Conservation (phyloP, 1,140 invertebrate genomes). For the Acarapis woodi region DNA sequence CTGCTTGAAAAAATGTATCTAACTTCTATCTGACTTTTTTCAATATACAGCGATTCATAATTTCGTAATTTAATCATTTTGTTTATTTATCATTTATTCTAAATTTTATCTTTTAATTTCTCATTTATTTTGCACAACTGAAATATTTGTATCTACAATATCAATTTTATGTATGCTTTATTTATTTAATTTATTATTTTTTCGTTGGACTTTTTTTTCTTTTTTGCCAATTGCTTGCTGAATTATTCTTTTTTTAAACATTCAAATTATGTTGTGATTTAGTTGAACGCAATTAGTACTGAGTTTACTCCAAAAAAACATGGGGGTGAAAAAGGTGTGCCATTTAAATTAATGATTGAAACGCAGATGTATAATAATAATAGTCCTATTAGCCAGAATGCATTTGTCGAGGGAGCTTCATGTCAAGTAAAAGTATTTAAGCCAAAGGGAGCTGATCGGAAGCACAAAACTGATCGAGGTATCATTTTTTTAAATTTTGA, state of each 20-base stretch:
- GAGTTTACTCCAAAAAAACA: constrained; percentile 95
- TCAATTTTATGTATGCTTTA: too few relatives aligned
- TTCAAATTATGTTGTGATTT: constrained; percentile 9
- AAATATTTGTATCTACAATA: too few relatives aligned
- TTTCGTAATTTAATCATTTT: too few relatives aligned
- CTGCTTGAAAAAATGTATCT: too few relatives aligned
- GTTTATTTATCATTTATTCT: too few relatives aligned
- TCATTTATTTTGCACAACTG: too few relatives aligned
- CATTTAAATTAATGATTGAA: constrained; percentile 66
- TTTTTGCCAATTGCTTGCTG: background rate
- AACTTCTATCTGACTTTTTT: too few relatives aligned
- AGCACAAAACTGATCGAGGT: constrained; percentile 85
- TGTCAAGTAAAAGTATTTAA: constrained; percentile 75
- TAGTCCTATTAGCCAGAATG: constrained; percentile 17
- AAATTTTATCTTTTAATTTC: too few relatives aligned
- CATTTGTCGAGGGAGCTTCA: constrained; percentile 48
- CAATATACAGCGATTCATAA: too few relatives aligned
- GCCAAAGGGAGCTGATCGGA: constrained; percentile 79
- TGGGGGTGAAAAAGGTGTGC: constrained; percentile 87
- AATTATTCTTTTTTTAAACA: background rate
- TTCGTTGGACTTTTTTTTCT: constrained; percentile 4
- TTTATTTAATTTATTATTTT: constrained; percentile 4
- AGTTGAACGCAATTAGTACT: constrained; percentile 83
- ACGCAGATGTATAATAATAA: constrained; percentile 21
- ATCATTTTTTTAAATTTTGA: too few relatives aligned